These are phyloP conservation scores for Chitala chitala DNA, from an alignment of 2,113 vertebrate species.

Conservation along the genomic window DNA sequence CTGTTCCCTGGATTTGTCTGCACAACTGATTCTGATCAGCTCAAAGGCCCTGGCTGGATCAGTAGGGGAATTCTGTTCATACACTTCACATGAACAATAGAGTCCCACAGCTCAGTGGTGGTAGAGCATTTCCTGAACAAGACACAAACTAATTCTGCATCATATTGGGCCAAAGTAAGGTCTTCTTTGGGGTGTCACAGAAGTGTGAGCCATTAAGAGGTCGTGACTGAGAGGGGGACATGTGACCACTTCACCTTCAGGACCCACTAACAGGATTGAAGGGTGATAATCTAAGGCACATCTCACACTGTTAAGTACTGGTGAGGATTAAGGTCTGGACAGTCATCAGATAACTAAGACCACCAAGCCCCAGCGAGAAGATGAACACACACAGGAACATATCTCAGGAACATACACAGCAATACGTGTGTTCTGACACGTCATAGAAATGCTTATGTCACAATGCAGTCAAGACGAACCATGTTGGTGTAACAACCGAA, in stretches of 20 bases:
- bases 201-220: not conserved
- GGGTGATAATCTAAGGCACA: conserved; percentile 37
- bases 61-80: not conserved
- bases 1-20: conserved; percentile 62
- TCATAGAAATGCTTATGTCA: not conserved
- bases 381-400: no score
- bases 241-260: conserved; percentile 32
- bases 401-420: no score
- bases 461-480: not conserved
- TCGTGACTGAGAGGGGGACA: not conserved
- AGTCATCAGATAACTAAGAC: conserved; percentile 34
- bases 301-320: conserved; percentile 38
- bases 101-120: no score
- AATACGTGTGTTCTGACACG: not conserved
- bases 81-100: no score
- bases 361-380: conserved; percentile 26
- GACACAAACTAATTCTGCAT: not conserved
- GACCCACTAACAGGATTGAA: conserved; percentile 39
- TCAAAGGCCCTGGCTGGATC: not conserved
- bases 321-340: conserved; percentile 36
- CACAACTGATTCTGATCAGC: conserved; percentile 34
- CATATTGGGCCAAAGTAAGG: not conserved
- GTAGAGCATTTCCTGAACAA: not conserved
- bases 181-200: not conserved
- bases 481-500: not conserved